phyloP scores from a whole-genome alignment of 2,113 vertebrate genomes.

The Myocastor coypus region DNA sequence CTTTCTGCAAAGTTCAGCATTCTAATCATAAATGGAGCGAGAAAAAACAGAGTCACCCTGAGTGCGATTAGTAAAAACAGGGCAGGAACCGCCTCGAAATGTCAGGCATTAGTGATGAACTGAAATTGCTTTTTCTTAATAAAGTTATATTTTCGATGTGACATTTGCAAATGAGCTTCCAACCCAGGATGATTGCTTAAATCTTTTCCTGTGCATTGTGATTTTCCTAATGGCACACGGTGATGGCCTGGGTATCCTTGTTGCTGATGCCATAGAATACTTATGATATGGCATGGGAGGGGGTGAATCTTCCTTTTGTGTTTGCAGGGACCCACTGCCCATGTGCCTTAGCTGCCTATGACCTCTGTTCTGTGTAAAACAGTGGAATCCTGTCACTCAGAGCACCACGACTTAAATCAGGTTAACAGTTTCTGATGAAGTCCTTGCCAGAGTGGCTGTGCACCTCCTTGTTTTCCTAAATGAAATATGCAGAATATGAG shows the following conservation, averaged over 20 bases:
- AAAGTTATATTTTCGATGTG: constrained; percentile 61
- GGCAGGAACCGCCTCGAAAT: constrained; percentile 58
- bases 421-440: constrained; percentile 28
- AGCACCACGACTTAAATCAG: not conserved
- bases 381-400: not conserved
- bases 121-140: constrained; percentile 55
- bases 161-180: constrained; percentile 70
- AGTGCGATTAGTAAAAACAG: constrained; percentile 58
- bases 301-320: not conserved
- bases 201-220: constrained; percentile 54
- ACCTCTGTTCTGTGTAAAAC: not conserved
- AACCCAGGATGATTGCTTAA: constrained; percentile 44
- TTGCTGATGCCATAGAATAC: not conserved
- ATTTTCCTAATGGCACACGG: constrained; percentile 39
- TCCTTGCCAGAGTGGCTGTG: not conserved
- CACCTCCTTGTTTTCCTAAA: not conserved
- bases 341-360: not conserved
- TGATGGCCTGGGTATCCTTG: constrained; percentile 11
- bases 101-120: constrained; percentile 63
- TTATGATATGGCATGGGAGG: not conserved
- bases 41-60: constrained; percentile 48
- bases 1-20: constrained; percentile 29
- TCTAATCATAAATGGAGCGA: constrained; percentile 33
- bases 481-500: not conserved
- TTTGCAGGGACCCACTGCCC: not conserved